Percentiles rank a stretch among this genome's conserved stretches.
Evolutionary conservation across 2,797 vertebrate species (phyloP).

Genomic region (Sebastes aleutianus): DNA sequence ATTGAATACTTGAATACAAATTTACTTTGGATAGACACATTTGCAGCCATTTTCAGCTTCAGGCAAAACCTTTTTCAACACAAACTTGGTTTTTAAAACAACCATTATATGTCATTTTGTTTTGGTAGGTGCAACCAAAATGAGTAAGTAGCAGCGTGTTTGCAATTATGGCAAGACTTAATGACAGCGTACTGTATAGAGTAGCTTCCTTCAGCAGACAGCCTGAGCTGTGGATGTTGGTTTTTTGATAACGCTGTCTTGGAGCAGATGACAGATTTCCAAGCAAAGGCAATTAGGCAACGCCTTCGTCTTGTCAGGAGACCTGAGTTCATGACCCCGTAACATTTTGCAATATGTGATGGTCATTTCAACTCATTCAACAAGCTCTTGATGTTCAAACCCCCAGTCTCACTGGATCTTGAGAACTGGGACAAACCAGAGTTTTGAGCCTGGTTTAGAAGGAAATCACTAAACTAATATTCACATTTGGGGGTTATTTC

Average conservation of each 20-base stretch:
- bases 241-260: conserved; percentile 20
- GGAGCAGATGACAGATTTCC: background rate
- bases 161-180: background rate
- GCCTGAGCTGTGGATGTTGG: conserved; percentile 1
- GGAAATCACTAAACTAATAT: background rate
- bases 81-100: background rate
- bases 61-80: background rate
- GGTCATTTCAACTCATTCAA: conserved; percentile 23
- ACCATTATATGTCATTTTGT: conserved; percentile 3
- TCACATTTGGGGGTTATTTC: background rate
- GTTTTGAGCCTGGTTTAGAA: background rate
- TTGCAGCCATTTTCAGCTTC: background rate
- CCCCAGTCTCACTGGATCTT: background rate
- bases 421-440: background rate
- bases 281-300: conserved; percentile 17
- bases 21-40: background rate
- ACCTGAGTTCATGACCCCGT: conserved; percentile 11
- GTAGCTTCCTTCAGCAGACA: background rate
- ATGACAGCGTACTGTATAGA: background rate
- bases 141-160: conserved; percentile 1
- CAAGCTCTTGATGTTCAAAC: background rate
- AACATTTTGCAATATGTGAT: background rate
- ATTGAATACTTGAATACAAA: background rate
- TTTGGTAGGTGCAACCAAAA: conserved; percentile 16
- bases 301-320: background rate